Evolutionary conservation across 2,797 vertebrate species (phyloP).

Genomic region (Malacoctenus gilli): DNA sequence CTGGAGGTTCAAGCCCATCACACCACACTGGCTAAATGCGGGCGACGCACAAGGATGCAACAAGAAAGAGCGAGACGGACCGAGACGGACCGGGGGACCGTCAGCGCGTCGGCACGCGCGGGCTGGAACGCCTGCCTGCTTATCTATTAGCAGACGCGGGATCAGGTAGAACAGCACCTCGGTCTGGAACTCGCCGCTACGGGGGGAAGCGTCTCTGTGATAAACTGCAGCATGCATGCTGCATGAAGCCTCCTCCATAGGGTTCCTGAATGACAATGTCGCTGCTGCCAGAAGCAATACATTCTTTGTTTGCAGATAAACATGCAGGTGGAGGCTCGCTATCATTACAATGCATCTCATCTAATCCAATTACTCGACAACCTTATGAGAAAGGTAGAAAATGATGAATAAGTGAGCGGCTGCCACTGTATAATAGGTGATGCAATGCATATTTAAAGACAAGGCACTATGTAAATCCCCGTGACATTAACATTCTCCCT

Average conservation of each 20-base stretch:
- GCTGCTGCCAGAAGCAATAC: conserved; percentile 9
- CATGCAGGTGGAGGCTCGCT: conserved; percentile 11
- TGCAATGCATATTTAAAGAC: conserved; percentile 52
- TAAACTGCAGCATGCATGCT: background rate
- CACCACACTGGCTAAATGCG: conserved; percentile 51
- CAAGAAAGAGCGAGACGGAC: conserved; percentile 13
- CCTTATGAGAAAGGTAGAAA: conserved; percentile 37
- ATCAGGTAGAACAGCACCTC: conserved; percentile 28
- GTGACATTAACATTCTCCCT: conserved; percentile 50
- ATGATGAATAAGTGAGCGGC: conserved; percentile 52
- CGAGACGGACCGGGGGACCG: conserved; percentile 46
- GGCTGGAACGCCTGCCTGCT: conserved; percentile 41
- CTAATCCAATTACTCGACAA: conserved; percentile 39
- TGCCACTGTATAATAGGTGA: conserved; percentile 14
- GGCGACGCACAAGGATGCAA: conserved; percentile 23
- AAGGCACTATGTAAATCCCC: conserved; percentile 36
- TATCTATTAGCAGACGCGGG: conserved; percentile 22
- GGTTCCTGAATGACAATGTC: conserved; percentile 36
- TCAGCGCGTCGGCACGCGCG: conserved; percentile 13
- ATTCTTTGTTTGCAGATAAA: conserved; percentile 29
- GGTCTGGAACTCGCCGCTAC: conserved; percentile 14
- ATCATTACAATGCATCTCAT: conserved; percentile 47
- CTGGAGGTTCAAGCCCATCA: conserved; percentile 63
- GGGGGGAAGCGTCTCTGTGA: conserved; percentile 14
- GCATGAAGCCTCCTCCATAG: conserved; percentile 1